Conservation (phyloP, 1,140 invertebrate species). For the Tetramorium alpestre region DNA sequence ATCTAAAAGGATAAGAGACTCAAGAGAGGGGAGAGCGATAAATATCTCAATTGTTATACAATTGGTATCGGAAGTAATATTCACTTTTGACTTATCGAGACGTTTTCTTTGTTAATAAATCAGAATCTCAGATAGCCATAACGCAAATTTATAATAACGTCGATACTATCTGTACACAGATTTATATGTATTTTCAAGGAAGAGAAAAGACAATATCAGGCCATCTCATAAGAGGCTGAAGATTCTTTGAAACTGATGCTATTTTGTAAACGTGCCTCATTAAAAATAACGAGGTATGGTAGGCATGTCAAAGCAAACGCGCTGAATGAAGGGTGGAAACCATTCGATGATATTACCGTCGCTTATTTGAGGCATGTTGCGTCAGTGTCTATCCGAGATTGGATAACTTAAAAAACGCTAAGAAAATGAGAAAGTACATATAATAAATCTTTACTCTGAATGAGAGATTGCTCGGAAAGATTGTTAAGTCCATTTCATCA, state of each 20-base stretch:
- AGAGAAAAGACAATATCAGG: background rate
- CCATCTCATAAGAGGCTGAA: background rate
- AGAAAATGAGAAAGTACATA: background rate
- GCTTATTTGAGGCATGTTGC: constrained; percentile 23
- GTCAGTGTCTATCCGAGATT: background rate
- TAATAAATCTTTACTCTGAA: background rate
- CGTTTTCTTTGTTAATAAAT: constrained; percentile 13
- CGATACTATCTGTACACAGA: background rate
- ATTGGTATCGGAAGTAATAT: background rate
- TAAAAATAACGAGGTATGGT: constrained; percentile 56
- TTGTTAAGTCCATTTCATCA: background rate
- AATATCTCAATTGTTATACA: background rate
- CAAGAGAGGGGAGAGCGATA: background rate
- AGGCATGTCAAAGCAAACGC: constrained; percentile 32
- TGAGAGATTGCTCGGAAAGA: background rate
- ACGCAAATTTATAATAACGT: background rate
- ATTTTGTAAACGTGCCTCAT: constrained; percentile 48
- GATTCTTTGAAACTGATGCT: constrained; percentile 49
- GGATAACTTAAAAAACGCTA: background rate
- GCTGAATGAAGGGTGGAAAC: constrained; percentile 20
- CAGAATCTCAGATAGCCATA: constrained; percentile 4
- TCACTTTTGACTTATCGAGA: background rate
- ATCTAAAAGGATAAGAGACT: background rate
- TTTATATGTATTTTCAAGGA: background rate
- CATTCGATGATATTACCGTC: background rate